Evolutionary conservation across 2,797 vertebrate genomes (phyloP), one percentile per base, ranked within the genome.

Genomic region (Macrochelys suwanniensis): DNA sequence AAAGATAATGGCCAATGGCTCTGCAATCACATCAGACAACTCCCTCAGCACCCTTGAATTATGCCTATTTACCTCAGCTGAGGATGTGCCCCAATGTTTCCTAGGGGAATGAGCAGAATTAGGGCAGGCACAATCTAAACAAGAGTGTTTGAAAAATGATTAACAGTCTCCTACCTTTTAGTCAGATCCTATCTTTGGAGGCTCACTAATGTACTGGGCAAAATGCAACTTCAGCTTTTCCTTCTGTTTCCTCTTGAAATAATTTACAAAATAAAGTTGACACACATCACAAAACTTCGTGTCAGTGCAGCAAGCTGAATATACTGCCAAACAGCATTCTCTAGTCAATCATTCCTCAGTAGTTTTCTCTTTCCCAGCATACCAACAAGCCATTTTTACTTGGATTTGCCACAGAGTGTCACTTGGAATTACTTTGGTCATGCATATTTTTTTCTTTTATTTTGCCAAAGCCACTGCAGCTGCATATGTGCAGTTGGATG

Each of bases 151-250:
- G 49, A 56, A 37, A 53, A 87, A 83, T 74, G 2, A 6, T n/a
- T 92, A 94, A 89, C 53, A 61, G 76, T 45, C 6, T 81, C 26
- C 7, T 80, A 31, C 53, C 7, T 37, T 79, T 79, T 87, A 77
- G 25, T 77, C 45, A 28, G n/a, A 42, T 95, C 80, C 1, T 87
- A 23, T 79, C 89, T 89, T 92, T 91, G 84, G 88, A 94, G 94
- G 28, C 23, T 89, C 81, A 82, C 83, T 85, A 82, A 81, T 80
- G 42, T 85, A 78, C 11, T 53, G 12, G 23, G 5, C n/a, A 95
- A 96, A 91, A 94, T 53, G 77, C 31, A 68, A 13, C n/a, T 89
- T 95, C 89, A 93, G 82, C 57, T 96, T 93, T 94, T 78, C 21
- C 45, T 80, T 7, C 28, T 92, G 61, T 13, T 71, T 95, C 49